Evolutionary conservation across 92 coral and sea anemone genomes (phyloP).

Genomic region (Bergia puertoricense): DNA sequence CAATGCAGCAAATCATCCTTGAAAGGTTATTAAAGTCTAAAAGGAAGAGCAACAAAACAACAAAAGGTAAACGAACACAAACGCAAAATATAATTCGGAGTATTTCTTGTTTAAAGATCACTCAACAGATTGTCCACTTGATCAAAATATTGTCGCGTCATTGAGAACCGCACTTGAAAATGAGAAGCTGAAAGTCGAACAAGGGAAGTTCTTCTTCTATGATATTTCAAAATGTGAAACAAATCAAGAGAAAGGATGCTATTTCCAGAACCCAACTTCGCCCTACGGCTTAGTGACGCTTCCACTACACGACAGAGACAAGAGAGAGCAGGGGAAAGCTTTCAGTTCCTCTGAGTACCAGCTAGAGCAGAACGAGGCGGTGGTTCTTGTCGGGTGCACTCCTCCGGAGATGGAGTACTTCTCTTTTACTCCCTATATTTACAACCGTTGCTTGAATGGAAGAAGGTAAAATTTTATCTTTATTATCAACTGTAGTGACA

Average conservation of each 20-base stretch:
- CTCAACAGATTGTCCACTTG: neutral
- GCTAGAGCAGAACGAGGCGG: conserved; percentile 17
- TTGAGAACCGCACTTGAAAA: neutral
- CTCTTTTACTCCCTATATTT: neutral
- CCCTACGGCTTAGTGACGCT: neutral
- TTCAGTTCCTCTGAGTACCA: neutral
- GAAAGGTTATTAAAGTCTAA: too few species aligned
- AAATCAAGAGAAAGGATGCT: neutral
- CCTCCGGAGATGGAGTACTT: conserved; percentile 5
- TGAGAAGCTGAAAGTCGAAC: neutral
- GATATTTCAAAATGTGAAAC: neutral
- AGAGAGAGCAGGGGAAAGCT: neutral
- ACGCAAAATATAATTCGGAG: neutral
- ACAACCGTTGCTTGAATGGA: neutral
- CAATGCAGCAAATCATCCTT: too few species aligned
- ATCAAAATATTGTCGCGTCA: neutral
- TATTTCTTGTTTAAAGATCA: neutral
- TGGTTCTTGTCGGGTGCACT: conserved; percentile 3
- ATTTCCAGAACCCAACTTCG: conserved; percentile 13
- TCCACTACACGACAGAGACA: conserved; percentile 22
- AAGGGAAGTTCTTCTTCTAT: conserved; percentile 4
- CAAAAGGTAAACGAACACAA: neutral
- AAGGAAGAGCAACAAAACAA: neutral
- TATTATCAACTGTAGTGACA: too few species aligned
- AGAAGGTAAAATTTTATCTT: neutral